Evolutionary conservation across 1,140 invertebrate species (phyloP), one percentile per base, ranked within the genome.

Genomic region (Drosophila mayri): DNA sequence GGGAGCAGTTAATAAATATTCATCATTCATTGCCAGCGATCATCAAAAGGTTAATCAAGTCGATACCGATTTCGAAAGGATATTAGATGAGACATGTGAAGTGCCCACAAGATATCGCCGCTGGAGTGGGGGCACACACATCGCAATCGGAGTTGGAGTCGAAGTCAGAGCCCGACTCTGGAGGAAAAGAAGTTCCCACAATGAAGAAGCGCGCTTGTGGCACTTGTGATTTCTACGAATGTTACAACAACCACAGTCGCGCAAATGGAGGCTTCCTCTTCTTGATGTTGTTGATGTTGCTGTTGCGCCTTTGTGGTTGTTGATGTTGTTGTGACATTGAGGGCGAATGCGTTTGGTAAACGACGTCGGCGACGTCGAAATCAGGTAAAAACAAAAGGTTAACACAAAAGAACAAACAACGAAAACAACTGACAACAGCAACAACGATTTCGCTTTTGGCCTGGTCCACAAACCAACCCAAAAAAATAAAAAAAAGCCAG

Each of bases 341-440:
- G 85, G 85, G 85, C 85, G 85, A 90, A 86, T 86, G 83, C 83
- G 82, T 86, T 86, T 86, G 78, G 82, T 87, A 86, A 86, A 66
- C 81, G 67, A 78, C 66, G 57, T 72, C 76, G 54, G 54, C 76
- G 61, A 79, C 72, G 68, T 79, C 70, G 84, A 88, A 88, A 88
- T 90, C 84, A 88, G 84, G 84, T 88, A 88, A 90, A 88, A 88
- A 88, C 84, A 90, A 88, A 88, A 88, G 84, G 84, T 88, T 88
- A 88, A 88, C 84, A 88, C 70, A 87, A 80, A 87, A 87, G 84
- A 90, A 88, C 85, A 90, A 88, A 88, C 84, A 88, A 87, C 84
- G 79, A 80, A 76, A 70, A 83, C 81, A 77, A 79, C 80, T 74
- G 70, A 70, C 62, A 79, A 67, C 81, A 67, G 77, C 71, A 84